Evolutionary conservation across 1,140 invertebrate species (phyloP).

Genomic region (Delia radicum): DNA sequence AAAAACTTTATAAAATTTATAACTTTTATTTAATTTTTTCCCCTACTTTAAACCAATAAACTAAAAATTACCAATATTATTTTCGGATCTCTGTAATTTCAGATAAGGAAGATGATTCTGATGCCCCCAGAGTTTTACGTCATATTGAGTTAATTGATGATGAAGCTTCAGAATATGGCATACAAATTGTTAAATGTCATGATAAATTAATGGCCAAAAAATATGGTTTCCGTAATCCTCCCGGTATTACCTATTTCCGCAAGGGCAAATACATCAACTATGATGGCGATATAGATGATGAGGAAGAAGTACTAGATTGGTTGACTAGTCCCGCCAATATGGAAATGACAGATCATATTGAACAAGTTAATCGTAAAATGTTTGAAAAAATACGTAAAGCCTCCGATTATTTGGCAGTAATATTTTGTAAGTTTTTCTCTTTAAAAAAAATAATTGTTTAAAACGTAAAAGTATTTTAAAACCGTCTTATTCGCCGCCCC

Average conservation of each 20-base stretch:
- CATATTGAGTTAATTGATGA: constrained; percentile 90
- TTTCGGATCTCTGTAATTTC: constrained; percentile 31
- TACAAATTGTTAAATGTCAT: constrained; percentile 87
- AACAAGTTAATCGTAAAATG: constrained; percentile 91
- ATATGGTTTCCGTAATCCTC: constrained; percentile 85
- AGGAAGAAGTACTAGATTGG: constrained; percentile 93
- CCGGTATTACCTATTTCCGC: constrained; percentile 87
- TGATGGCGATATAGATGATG: constrained; percentile 89
- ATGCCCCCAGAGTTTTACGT: constrained; percentile 72
- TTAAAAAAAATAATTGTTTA: background rate
- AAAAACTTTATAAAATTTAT: background rate
- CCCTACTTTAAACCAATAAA: background rate
- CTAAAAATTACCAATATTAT: background rate
- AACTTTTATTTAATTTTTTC: background rate
- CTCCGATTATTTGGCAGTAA: constrained; percentile 90
- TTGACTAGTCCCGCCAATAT: constrained; percentile 91
- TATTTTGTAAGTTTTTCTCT: constrained; percentile 82
- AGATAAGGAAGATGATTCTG: constrained; percentile 83
- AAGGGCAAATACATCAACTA: constrained; percentile 89
- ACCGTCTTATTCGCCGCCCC: background rate
- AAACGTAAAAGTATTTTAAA: background rate
- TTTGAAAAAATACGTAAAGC: constrained; percentile 87
- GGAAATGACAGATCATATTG: constrained; percentile 91
- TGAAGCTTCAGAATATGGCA: constrained; percentile 87
- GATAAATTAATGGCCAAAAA: constrained; percentile 93